A percentile compares a stretch with the other conserved stretches of the same genome.
Conservation (phyloP, 2,797 vertebrate genomes). For the Xerus rutilus region DNA sequence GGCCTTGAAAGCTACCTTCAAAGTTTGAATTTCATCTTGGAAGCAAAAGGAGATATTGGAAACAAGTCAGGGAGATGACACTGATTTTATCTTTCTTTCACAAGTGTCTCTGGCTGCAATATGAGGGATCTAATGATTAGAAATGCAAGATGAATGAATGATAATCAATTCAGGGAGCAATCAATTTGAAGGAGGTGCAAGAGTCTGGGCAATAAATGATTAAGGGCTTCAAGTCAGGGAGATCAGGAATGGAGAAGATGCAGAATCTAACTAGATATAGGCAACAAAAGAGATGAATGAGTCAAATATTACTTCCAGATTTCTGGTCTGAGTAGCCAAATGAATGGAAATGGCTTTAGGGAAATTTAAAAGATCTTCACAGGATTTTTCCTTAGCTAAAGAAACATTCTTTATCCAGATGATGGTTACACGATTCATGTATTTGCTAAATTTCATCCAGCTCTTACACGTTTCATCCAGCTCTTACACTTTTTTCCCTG, state of each 20-base stretch:
- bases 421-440: neutral
- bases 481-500: neutral
- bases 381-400: neutral
- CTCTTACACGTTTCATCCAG: neutral
- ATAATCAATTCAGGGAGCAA: neutral
- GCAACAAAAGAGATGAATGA: neutral
- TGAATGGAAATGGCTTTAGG: neutral
- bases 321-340: neutral
- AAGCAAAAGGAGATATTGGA: constrained; percentile 6
- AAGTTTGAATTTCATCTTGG: neutral
- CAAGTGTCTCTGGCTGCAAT: neutral
- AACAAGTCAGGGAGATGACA: neutral
- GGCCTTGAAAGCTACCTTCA: neutral
- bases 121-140: neutral
- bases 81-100: neutral
- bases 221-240: neutral
- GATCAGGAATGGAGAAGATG: neutral
- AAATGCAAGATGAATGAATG: neutral
- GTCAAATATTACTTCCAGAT: neutral
- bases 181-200: neutral
- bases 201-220: neutral
- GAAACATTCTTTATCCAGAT: neutral
- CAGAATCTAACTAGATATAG: neutral
- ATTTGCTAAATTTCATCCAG: neutral
- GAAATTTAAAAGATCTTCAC: neutral